Evolutionary conservation across 2,888 invertebrate genomes (phyloP).

Genomic region (Julus scanicus): DNA sequence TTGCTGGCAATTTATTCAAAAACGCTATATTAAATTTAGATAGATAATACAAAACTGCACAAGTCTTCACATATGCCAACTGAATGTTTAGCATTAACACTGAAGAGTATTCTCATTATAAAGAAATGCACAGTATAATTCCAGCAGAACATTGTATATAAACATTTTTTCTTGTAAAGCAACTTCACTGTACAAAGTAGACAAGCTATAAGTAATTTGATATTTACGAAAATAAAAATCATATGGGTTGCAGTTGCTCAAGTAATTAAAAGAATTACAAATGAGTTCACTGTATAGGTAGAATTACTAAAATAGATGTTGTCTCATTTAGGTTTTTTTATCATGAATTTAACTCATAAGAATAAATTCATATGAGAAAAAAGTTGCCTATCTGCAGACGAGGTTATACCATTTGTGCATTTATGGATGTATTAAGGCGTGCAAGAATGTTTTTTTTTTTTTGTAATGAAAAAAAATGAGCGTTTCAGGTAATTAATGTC

Average conservation of each 20-base stretch:
- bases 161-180: neutral
- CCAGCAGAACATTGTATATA: neutral
- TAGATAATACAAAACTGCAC: neutral
- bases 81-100: neutral
- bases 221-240: neutral
- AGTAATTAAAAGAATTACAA: neutral
- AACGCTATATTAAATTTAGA: neutral
- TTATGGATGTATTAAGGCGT: neutral
- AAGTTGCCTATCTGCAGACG: constrained; percentile 2
- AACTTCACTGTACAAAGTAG: neutral
- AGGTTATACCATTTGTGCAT: constrained; percentile 21
- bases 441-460: neutral
- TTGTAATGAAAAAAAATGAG: neutral
- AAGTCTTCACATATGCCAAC: neutral
- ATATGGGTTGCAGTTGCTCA: neutral
- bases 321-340: neutral
- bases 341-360: neutral
- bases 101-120: neutral
- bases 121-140: neutral
- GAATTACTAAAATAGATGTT: neutral
- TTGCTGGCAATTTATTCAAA: neutral
- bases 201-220: neutral
- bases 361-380: neutral
- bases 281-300: neutral
- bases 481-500: constrained; percentile 27